Evolutionary conservation across 2,113 vertebrate genomes (phyloP), one percentile per base, ranked within the genome.

Genomic region (Vidua macroura): DNA sequence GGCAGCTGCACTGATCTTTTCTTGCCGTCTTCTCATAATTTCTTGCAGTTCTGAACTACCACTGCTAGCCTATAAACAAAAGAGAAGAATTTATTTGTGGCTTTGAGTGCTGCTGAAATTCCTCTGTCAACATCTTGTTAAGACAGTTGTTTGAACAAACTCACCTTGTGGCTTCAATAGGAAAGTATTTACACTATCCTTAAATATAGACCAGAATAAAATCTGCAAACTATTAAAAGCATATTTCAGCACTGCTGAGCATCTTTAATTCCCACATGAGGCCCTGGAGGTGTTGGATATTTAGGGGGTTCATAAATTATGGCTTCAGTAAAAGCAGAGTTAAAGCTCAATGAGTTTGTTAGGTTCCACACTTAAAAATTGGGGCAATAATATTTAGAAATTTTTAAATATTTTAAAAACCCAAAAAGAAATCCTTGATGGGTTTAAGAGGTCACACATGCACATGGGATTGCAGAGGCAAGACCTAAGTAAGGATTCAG

Each of bases 21-120:
- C 99, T 98, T 99, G 99, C 11, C 99, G 97, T 95, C 99, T 98
- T 97, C 98, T 97, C 99, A 99, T 99, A 92, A 99, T 98, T 97
- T 99, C 99, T 97, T 98, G 98, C 43, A 99, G 97, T 97, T 99
- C 99, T 11, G 99, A 98, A 74, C 98, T 99, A 27, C 98, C 98
- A 69, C 96, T 98, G 95, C 49, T 97, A n/a, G 97, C 98, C 99
- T 99, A 78, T 8, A 97, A 89, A 97, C 5, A 93, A 60, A 62
- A 76, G 30, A 88, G 18, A 75, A 41, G 13, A 59, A 24, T 83
- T 92, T 72, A 64, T 6, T 37, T 31, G 28, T 48, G 31, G 59
- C 33, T 93, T 41, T 78, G n/a, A 41, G 17, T 80, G 2, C 7
- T 9, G 24, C 70, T 30, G 15, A 66, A 62, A 41, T 66, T 48